Conservation (phyloP, 2,888 invertebrate species). For the Drosophila histrio region DNA sequence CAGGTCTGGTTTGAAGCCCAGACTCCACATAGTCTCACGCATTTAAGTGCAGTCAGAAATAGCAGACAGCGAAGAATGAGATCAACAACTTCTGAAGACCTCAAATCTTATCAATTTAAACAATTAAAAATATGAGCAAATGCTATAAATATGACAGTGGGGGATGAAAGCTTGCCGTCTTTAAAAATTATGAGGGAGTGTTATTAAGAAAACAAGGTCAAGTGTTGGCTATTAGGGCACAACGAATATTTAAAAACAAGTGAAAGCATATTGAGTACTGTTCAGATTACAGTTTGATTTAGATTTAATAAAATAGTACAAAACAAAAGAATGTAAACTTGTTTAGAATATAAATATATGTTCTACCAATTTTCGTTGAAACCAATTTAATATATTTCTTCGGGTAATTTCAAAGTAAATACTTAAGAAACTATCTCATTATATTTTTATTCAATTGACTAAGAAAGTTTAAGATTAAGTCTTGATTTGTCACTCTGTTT, state of each 20-base stretch:
- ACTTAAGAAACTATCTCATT: too few relatives aligned
- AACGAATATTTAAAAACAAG: slow-evolving; percentile 1
- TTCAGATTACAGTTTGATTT: too few relatives aligned
- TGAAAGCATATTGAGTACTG: not conserved
- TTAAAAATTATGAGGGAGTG: slow-evolving; percentile 3
- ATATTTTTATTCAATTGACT: too few relatives aligned
- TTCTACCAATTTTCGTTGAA: too few relatives aligned
- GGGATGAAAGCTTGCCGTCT: not conserved
- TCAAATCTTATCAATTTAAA: slow-evolving; percentile 48
- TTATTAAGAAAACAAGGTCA: slow-evolving; percentile 42
- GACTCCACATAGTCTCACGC: slow-evolving; percentile 31
- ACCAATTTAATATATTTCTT: too few relatives aligned
- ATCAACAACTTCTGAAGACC: slow-evolving; percentile 36
- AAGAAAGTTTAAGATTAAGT: too few relatives aligned
- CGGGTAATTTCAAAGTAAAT: too few relatives aligned
- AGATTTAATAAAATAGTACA: too few relatives aligned
- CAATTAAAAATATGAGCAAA: slow-evolving; percentile 54
- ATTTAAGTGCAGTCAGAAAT: slow-evolving; percentile 38
- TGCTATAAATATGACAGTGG: slow-evolving; percentile 43
- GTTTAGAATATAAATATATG: too few relatives aligned
- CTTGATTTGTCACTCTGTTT: too few relatives aligned
- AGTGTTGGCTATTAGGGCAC: slow-evolving; percentile 10
- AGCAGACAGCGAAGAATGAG: slow-evolving; percentile 17
- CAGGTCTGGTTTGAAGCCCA: slow-evolving; percentile 18
- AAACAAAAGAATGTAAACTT: too few relatives aligned